Base-by-base conservation (phyloP, 1,140 invertebrate genomes). In the Ceratina japonica region DNA sequence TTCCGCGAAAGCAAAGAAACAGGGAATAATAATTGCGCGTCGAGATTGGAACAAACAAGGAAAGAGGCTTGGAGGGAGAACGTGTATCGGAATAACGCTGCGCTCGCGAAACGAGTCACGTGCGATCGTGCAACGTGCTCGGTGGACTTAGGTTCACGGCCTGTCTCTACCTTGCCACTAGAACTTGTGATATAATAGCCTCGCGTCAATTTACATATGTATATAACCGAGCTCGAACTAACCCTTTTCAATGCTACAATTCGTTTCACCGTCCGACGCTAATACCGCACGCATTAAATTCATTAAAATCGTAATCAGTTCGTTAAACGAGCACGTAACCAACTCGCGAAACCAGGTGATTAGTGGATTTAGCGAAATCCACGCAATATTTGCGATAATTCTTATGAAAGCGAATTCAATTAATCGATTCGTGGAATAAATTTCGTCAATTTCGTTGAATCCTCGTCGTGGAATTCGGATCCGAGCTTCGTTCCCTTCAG, bases 161-260 rank as follows among this genome's bases (percentile, higher is more conserved):
- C 84, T 82, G 82, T 16, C 80, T 85, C 82, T 86, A 86, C 86
- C 87, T 87, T 86, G 80, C 82, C 80, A 82, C 83, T 75, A 83
- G 70, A 31, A 79, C 76, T 86, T 83, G 87, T 89, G 87, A 89
- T 84, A 88, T 89, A 89, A 89, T 84, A 89, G 80, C 24, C 58
- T 79, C 71, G 63, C 62, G 71, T 83, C 75, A 51, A 65, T 87
- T 86, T 22, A 37, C 59, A 44, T 44, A 44, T 13, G 79, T 49
- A 58, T 82, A 70, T 64, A 49, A 10, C 73, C 24, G 64, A 27
- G 51, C 78, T 80, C 56, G 68, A 64, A 20, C 20, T 59, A 49
- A 66, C 74, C 37, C 37, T 44, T 44, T 44, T 44, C 37, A 44
- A 44, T 44, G 37, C 37, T 44, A 56, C 10, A 56, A 56, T 56